Base-by-base conservation (phyloP, 2,888 invertebrate genomes). In the Pristionchus entomophagus region DNA sequence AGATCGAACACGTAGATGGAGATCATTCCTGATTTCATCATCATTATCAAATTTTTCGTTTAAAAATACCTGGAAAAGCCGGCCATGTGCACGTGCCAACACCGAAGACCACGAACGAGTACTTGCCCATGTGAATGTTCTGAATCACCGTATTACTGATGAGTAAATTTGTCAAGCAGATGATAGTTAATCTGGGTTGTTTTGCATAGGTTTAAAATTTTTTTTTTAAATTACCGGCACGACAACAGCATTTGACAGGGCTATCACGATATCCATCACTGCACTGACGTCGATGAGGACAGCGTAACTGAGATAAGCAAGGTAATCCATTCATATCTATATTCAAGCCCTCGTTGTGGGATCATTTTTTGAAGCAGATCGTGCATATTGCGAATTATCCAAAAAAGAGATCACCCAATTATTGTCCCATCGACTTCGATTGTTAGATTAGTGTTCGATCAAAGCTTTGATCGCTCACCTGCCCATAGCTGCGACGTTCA, bases 121-220 rank as follows among this genome's bases (percentile, higher is more conserved):
- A 82, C 59, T 38, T 56, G 82, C 82, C 82, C 82, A 82, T 82
- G 59, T 82, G 82, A n/a, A 82, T 82, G 29, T 82, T 82, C 82
- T 82, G n/a, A n/a, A n/a, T n/a, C n/a, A 12, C n/a, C 51, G 53
- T 77, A 6, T 0, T 19, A 1, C 22, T 17, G 10, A 17, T 62
- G 14, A 14, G 17, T 32, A 10, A 26, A 2, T 10, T n/a, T n/a
- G n/a, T n/a, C n/a, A n/a, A n/a, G n/a, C n/a, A 56, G n/a, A 22
- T 14, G 5, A 56, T 22, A 65, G 26, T 32, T 65, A 14, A 14
- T 26, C 10, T 2, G 26, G n/a, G n/a, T n/a, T n/a, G n/a, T n/a
- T n/a, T n/a, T n/a, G 8, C 26, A 59, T 62, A 8, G 59, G 6
- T 26, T 35, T n/a, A 35, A 2, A 65, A 65, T 69, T 38, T 38